Evolutionary conservation across 2,888 invertebrate species (phyloP), one percentile per base, ranked within the genome.

Genomic region (Drosophila multiciliata): DNA sequence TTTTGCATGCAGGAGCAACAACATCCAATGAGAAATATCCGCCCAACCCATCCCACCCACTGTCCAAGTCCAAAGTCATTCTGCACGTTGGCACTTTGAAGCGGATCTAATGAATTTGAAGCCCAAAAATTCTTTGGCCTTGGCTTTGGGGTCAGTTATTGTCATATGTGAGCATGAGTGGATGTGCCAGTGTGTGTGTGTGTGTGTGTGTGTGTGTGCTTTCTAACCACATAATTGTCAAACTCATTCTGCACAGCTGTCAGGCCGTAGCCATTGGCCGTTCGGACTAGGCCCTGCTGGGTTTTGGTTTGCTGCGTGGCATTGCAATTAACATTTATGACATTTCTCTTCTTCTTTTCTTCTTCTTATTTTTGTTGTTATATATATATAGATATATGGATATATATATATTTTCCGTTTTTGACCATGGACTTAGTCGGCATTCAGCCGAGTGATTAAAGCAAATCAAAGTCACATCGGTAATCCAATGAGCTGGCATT

Each of bases 291-390:
- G 33, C 64, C 59, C 36, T 54, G 29, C 36, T 42, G 23, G 54
- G 35, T 36, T 36, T 20, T 55, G 61, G 57, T 33, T 35, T 59
- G 66, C 61, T 66, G 59, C 57, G 54, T 75, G 75, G 58, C 69
- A 86, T 61, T 90, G 85, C 87, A 87, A 87, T 87, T 87, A 87
- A 89, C 89, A 87, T 87, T 87, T 87, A 90, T 87, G 89, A 75
- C 84, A 83, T 78, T 80, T 45, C 23, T 45, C 23, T 84, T 79
- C 62, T 53, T 7, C 6, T 48, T 26, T 48, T 48, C 36, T 53
- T 33, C 17, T 35, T 36, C 23, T 36, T 23, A 23, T 36, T 17
- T 57, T 63, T 20, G 32, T n/a, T 60, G 20, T 17, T n/a, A 8
- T 15, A 45, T 23, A 45, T 23, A 4, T 20, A 12, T 7, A 12